phyloP scores from a whole-genome alignment of 2,113 vertebrate species.

The Larimichthys polyactis region DNA sequence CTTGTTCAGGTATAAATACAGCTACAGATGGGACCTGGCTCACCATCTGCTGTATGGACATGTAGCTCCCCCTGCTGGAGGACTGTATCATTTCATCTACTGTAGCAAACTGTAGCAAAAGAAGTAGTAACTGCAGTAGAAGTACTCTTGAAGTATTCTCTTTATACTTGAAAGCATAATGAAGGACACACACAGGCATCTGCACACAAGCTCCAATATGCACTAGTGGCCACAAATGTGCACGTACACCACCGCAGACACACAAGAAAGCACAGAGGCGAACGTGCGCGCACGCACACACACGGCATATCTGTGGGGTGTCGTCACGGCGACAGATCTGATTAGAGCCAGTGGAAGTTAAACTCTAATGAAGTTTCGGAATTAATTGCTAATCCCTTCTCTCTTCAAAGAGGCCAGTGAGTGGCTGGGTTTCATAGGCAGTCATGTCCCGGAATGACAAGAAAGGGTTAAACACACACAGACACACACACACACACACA shows the following conservation, averaged over 20 bases:
- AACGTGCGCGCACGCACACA: background rate
- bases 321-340: slow-evolving; percentile 63
- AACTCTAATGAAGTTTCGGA: slow-evolving; percentile 69
- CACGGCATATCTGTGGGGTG: slow-evolving; percentile 12
- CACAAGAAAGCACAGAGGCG: slow-evolving; percentile 22
- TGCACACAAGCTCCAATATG: background rate
- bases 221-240: background rate
- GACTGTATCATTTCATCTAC: background rate
- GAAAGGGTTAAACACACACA: slow-evolving; percentile 32
- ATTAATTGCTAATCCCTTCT: slow-evolving; percentile 70
- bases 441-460: slow-evolving; percentile 52
- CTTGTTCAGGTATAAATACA: slow-evolving; percentile 39
- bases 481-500: background rate
- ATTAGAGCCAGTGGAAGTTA: slow-evolving; percentile 64
- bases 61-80: slow-evolving; percentile 71
- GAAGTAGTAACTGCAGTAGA: background rate
- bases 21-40: background rate
- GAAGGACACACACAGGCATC: background rate
- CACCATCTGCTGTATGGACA: slow-evolving; percentile 9
- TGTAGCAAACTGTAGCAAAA: background rate
- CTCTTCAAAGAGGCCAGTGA: slow-evolving; percentile 61
- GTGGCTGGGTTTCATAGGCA: slow-evolving; percentile 40
- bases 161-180: background rate
- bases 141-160: background rate
- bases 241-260: background rate